A percentile compares a stretch with the other conserved stretches of the same genome.
These are phyloP conservation scores for human DNA, from an alignment of 2,113 vertebrate genomes.

Conservation along the genomic window GRCh38 chr2:126248501-126249000, in stretches of 20 bases:
- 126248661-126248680: not conserved
- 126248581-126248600: not conserved
- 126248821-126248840: not conserved
- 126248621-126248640: not conserved
- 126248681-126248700: not conserved
- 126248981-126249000: not conserved
- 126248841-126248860: not conserved
- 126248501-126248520: not conserved
- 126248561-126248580: not conserved
- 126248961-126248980: not conserved
- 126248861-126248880: not conserved
- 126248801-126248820: not conserved
- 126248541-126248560: not conserved
- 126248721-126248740: not conserved
- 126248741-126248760: not conserved
- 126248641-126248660: not conserved
- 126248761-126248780: not conserved
- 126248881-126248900: not conserved
- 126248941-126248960: not conserved
- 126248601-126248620: not conserved
- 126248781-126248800: not conserved
- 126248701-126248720: not conserved
- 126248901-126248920: not conserved
- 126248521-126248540: constrained; percentile 27
- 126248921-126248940: not conserved